phyloP scores from a whole-genome alignment of 2,888 invertebrate species.

The Margaritifera margaritifera region DNA sequence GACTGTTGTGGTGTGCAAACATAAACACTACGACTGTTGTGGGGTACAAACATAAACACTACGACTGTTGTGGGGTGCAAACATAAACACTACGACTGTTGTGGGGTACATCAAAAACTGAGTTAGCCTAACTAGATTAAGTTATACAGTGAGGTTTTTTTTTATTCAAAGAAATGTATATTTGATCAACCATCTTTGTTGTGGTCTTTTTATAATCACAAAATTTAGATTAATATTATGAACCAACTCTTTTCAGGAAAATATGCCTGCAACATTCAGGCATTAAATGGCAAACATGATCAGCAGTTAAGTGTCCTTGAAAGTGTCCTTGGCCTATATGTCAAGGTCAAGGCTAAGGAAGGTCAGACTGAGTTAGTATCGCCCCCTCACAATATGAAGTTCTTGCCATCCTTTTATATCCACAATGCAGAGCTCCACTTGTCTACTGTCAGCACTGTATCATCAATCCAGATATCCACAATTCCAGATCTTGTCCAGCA shows the following conservation, averaged over 20 bases:
- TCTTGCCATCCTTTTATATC: conserved; percentile 66
- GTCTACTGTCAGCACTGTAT: conserved; percentile 55
- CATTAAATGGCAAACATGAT: conserved; percentile 15
- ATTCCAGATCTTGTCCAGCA: conserved; percentile 42
- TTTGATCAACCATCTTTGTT: background rate
- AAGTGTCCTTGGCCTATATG: conserved; percentile 47
- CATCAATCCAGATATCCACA: conserved; percentile 54
- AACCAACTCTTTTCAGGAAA: conserved; percentile 43
- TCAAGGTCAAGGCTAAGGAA: conserved; percentile 41
- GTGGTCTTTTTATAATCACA: background rate
- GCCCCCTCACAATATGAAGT: conserved; percentile 45
- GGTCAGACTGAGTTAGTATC: conserved; percentile 60
- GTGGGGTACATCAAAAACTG: no score
- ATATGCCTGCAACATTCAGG: conserved; percentile 56
- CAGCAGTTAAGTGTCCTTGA: conserved; percentile 55
- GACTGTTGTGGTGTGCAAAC: no score
- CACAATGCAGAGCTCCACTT: conserved; percentile 63
- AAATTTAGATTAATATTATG: conserved; percentile 1
- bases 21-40: no score
- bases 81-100: no score
- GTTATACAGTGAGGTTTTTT: background rate
- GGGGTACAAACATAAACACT: no score
- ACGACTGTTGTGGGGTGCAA: no score
- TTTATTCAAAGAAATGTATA: conserved; percentile 5
- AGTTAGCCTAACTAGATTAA: no score